Evolutionary conservation across 2,797 vertebrate genomes (phyloP), one percentile per base, ranked within the genome.

Genomic region (Sciurus vulgaris): DNA sequence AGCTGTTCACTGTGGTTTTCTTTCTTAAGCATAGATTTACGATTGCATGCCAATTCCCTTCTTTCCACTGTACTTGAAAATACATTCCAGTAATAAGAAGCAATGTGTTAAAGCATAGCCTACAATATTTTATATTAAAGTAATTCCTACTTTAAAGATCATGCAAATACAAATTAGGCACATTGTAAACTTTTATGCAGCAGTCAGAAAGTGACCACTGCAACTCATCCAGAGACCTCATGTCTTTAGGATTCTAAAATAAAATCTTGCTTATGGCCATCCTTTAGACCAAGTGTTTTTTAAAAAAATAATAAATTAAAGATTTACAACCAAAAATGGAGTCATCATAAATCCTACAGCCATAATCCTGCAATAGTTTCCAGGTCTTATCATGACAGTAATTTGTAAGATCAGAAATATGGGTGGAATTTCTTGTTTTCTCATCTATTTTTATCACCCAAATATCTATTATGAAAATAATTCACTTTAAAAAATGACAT

Each of bases 361-460:
- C 35, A 83, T 94, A 94, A 89, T 84, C 41, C 73, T 88, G 17
- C 24, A 86, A 3, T 72, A 63, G 47, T 86, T 96, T 95, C 28
- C 15, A 82, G 77, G 76, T 78, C 9, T 91, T 35, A 77, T 84
- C 76, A n/a, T 94, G 54, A 61, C 30, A 89, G 35, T 93, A 93
- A 83, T 95, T 95, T 95, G 17, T 94, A 91, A 93, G 67, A 87
- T 94, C 63, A 95, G 81, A 92, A 93, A 96, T 96, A 86, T 38
- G 49, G 95, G 44, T 89, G 28, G 28, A 22, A 35, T 70, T 95
- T 97, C 54, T 70, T 92, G 41, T 89, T 97, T 96, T 93, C 63
- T 96, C 67, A 82, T 91, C 72, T 96, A 0, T 88, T 95, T 98
- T 97, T 87, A 77, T 91, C 84, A 82, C 35, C 24, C 33, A 85